phyloP scores from a whole-genome alignment of 2,113 vertebrate species.

The Pluvianellus socialis region DNA sequence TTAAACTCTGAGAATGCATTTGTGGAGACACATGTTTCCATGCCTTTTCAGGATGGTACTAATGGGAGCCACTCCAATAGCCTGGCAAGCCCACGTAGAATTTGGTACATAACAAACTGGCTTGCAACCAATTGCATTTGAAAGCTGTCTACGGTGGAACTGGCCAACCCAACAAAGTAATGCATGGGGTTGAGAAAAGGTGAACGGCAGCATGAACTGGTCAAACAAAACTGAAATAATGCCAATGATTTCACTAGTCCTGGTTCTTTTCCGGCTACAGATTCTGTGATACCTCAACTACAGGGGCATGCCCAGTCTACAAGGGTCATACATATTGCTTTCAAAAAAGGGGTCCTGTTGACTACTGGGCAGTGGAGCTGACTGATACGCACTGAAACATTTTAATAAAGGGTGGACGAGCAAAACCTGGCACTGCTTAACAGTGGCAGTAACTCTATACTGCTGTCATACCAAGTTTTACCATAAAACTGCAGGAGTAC shows the following conservation, averaged over 20 bases:
- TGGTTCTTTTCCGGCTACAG: not conserved
- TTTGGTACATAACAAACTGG: slow-evolving; percentile 31
- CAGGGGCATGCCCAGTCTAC: too few species aligned
- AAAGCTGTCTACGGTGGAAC: slow-evolving; percentile 19
- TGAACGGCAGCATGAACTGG: not conserved
- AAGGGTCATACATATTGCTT: not conserved
- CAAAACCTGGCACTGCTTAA: not conserved
- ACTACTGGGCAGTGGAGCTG: not conserved
- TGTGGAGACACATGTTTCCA: slow-evolving; percentile 15
- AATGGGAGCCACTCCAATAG: slow-evolving; percentile 8
- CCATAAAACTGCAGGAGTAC: not conserved
- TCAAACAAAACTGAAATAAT: not conserved
- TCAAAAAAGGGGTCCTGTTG: not conserved
- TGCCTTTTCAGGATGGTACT: slow-evolving; percentile 23
- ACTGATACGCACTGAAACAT: not conserved
- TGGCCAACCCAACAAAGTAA: not conserved
- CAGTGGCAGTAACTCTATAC: not conserved
- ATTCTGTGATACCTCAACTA: not conserved
- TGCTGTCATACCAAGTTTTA: not conserved
- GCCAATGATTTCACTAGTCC: not conserved
- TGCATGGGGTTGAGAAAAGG: not conserved
- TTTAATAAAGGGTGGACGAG: not conserved
- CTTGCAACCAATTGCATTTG: not conserved
- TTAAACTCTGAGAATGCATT: not conserved
- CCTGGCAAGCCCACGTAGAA: not conserved